Conservation (phyloP, 2,113 vertebrate species). For the Anser brachyrhynchus region DNA sequence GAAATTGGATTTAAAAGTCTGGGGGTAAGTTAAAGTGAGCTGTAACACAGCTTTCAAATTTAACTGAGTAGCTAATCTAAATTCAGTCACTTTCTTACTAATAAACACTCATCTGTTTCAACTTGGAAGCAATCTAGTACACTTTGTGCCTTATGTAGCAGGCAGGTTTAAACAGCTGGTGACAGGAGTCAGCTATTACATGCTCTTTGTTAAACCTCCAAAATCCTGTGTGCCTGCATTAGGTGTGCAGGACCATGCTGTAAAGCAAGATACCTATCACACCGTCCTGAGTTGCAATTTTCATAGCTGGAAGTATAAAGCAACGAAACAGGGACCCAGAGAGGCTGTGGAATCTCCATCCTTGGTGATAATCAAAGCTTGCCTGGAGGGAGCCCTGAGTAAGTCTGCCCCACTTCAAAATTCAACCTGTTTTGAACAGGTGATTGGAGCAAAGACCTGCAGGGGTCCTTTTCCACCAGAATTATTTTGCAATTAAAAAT, state of each 20-base stretch:
- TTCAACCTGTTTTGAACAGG: neutral
- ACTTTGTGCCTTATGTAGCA: neutral
- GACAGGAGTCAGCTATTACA: neutral
- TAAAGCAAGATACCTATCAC: neutral
- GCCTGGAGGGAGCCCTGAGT: neutral
- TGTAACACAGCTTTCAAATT: neutral
- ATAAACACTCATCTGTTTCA: neutral
- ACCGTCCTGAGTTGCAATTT: neutral
- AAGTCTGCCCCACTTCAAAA: neutral
- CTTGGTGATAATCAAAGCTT: neutral
- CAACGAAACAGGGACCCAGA: neutral
- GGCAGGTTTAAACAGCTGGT: neutral
- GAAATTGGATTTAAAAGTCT: neutral
- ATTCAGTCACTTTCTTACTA: neutral
- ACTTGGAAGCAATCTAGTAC: neutral
- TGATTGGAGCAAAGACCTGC: neutral
- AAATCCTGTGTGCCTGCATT: neutral
- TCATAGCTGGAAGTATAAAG: neutral
- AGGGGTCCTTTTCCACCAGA: neutral
- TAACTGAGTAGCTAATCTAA: neutral
- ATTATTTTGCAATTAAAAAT: neutral
- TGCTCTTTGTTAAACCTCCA: neutral
- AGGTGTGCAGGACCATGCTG: neutral
- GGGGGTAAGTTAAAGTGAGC: neutral
- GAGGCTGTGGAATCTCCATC: neutral